These are phyloP conservation scores for Actinostola sp. DNA, from an alignment of 92 coral and sea anemone species.

Conservation along the genomic window DNA sequence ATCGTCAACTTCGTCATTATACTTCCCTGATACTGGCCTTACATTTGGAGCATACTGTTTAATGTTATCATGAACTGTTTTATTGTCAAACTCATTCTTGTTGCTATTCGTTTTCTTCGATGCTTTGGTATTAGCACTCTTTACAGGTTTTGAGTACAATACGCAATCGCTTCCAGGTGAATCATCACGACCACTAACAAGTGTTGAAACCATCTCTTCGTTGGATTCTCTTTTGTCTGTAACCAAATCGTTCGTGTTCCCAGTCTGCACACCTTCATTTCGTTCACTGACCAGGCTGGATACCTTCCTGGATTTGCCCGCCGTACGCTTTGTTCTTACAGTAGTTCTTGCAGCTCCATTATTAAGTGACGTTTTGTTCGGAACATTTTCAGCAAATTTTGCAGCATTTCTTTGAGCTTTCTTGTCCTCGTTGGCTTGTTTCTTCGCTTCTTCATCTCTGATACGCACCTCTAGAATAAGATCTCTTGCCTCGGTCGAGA, in stretches of 20 bases:
- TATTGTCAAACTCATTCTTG: background rate
- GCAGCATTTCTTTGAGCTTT: constrained; percentile 24
- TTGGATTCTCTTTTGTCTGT: background rate
- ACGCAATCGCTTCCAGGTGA: background rate
- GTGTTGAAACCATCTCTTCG: background rate
- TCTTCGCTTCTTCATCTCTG: constrained; percentile 32
- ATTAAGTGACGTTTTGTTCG: background rate
- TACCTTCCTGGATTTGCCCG: too few relatives aligned
- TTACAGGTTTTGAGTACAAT: background rate
- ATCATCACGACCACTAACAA: background rate
- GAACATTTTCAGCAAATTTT: constrained; percentile 4
- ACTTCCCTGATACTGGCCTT: constrained; percentile 10
- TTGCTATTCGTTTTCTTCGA: background rate
- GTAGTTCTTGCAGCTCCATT: background rate
- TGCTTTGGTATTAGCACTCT: background rate
- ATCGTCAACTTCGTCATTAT: background rate
- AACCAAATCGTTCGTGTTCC: background rate
- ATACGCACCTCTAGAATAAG: constrained; percentile 19
- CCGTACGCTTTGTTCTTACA: background rate
- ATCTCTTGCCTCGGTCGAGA: constrained; percentile 20
- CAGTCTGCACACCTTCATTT: background rate
- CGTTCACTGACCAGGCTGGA: too few relatives aligned
- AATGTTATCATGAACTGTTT: background rate
- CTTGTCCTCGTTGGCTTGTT: constrained; percentile 31
- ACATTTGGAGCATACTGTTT: background rate